Evolutionary conservation across 2,113 vertebrate genomes (phyloP).

Genomic region (Nothobranchius furzeri): DNA sequence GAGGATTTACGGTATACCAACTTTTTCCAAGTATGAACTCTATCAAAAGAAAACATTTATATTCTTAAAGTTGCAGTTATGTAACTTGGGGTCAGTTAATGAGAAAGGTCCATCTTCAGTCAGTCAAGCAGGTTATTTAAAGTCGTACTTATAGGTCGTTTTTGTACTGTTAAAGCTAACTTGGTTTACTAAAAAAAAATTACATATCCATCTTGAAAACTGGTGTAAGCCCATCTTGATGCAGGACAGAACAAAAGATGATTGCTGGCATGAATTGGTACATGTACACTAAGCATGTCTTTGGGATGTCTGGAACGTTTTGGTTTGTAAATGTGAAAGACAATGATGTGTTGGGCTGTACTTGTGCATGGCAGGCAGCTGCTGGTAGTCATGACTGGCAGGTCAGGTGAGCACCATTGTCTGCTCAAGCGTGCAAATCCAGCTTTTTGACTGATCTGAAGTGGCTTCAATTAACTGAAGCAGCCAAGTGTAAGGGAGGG

Average conservation of each 20-base stretch:
- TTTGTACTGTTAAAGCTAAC: background rate
- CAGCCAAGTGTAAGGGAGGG: slow-evolving; percentile 64
- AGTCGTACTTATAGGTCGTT: slow-evolving; percentile 21
- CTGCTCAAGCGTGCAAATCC: slow-evolving; percentile 48
- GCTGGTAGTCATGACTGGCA: slow-evolving; percentile 43
- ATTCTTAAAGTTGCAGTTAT: slow-evolving; percentile 16
- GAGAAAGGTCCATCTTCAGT: no score
- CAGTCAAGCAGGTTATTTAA: no score
- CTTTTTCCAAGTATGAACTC: no score
- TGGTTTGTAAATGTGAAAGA: slow-evolving; percentile 1
- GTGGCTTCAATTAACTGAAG: slow-evolving; percentile 72
- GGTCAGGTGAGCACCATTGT: slow-evolving; percentile 56
- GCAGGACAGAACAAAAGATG: background rate
- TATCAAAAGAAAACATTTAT: no score
- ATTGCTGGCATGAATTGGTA: background rate
- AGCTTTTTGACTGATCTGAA: slow-evolving; percentile 63
- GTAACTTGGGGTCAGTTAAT: no score
- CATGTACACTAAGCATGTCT: background rate
- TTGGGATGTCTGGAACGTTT: background rate
- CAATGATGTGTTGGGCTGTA: background rate
- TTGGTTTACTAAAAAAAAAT: background rate
- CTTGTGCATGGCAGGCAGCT: slow-evolving; percentile 11
- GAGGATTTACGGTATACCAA: no score
- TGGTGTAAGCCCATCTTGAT: background rate
- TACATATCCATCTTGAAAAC: background rate